These are phyloP conservation scores for Hyalella azteca DNA, from an alignment of 2,888 invertebrate species.

Conservation along the genomic window DNA sequence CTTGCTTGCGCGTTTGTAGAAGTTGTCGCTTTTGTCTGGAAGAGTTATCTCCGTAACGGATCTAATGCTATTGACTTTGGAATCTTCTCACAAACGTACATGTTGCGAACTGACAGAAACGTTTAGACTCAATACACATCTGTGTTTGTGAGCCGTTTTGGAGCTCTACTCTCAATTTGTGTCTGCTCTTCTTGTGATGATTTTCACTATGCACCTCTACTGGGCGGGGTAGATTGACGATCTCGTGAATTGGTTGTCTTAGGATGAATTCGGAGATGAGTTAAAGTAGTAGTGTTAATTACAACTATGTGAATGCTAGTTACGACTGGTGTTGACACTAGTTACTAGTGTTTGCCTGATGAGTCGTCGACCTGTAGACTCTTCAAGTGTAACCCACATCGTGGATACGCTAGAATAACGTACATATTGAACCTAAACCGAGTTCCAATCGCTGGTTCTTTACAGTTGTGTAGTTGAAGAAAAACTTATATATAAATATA, in stretches of 20 bases:
- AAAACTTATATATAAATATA: no score
- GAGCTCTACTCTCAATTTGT: background rate
- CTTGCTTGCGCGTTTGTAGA: no score
- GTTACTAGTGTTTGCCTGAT: background rate
- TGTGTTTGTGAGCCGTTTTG: background rate
- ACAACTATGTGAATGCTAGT: no score
- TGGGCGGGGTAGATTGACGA: background rate
- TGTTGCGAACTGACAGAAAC: background rate
- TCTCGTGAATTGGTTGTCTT: conserved; percentile 17
- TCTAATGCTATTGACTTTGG: no score
- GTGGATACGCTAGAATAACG: background rate
- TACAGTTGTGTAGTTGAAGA: no score
- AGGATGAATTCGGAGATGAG: background rate
- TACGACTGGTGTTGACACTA: background rate
- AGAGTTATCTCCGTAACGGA: no score
- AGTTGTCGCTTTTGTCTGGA: no score
- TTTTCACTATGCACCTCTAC: background rate
- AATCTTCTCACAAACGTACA: no score
- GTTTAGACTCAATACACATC: background rate
- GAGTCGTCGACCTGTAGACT: background rate
- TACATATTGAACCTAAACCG: background rate
- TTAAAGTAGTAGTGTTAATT: background rate
- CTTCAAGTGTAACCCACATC: background rate
- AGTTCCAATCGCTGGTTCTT: no score
- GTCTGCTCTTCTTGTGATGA: background rate